Base-by-base conservation (phyloP, 1,140 invertebrate species). In the Bombus soroeensis region DNA sequence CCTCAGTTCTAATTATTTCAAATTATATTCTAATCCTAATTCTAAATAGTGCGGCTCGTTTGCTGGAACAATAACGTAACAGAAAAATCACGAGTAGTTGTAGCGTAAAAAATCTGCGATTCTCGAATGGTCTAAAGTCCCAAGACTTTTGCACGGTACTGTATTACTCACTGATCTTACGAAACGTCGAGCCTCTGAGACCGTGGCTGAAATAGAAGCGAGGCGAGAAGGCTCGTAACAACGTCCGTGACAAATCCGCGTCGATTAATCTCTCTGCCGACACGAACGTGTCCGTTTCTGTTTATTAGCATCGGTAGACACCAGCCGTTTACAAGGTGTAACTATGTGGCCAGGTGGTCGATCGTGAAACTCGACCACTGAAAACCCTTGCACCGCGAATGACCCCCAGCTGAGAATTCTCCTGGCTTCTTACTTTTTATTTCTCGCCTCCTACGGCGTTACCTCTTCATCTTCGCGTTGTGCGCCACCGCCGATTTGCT, bases 371-470 rank as follows among this genome's bases (percentile, higher is more conserved):
- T 81, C 85, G 85, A 81, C 83, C 66, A 62, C 87, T 78, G 87
- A 86, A 87, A 79, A 86, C 88, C 83, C 86, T 84, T 89, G 88
- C 86, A 85, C 88, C 90, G 82, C 77, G 81, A 90, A 91, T 88
- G 91, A 91, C 92, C 92, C 92, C 93, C 92, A 92, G 92, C 93
- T 93, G 92, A 77, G 92, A 87, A 85, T 88, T 89, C 86, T 75
- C 80, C 85, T 70, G 85, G 79, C 88, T 89, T 87, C 81, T 91
- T 92, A 88, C 92, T 92, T 84, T 93, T 93, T 92, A 93, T 92
- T 89, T 90, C 87, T 81, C 89, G 85, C 92, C 92, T 90, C 93
- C 93, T 93, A 93, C 87, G 75, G 92, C 87, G 91, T 94, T 93
- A 94, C 92, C 92, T 94, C 93, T 94, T 94, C 93, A 94, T 94